Base-by-base conservation (phyloP, 2,797 vertebrate genomes). In the Presbytis comata region DNA sequence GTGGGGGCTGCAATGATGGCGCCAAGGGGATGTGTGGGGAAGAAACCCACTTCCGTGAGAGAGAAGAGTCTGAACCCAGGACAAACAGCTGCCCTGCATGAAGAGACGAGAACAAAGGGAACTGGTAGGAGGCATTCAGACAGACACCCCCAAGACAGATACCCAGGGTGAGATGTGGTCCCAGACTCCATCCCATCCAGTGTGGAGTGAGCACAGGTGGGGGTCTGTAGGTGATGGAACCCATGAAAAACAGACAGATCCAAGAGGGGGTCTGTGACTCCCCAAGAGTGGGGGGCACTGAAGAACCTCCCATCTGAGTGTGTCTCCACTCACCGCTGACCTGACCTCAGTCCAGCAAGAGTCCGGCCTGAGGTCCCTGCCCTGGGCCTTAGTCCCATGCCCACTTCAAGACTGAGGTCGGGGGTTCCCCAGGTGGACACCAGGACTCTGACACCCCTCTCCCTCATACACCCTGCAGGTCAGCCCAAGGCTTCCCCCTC, bases 401-500 rank as follows among this genome's bases (percentile, higher is more conserved):
- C 12, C 72, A 75, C 11, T 2, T 75, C 72, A 75, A 61, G 61
- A 61, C 30, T n/a, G 33, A 57, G 55, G 28, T 12, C 57, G 8
- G 11, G 19, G 24, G 11, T 6, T 36, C 21, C 6, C n/a, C 13
- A 3, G 10, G 6, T 2, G 19, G 13, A 33, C 0, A 3, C 22
- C 2, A 6, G 8, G 44, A 8, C 75, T 48, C 17, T 67, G 17
- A 59, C 22, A 5, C 3, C 19, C 8, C 39, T 41, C 0, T 6
- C 26, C 4, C 28, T 74, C 12, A 3, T 21, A 6, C 6, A 41
- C 33, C 17, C 1, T 28, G 0, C 44, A 96, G 95, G n/a, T 70
- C 72, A 85, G 26, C 86, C 86, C 57, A 76, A 39, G 13, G 12
- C 50, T 4, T 0, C 96, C 28, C 98, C 98, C 1, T n/a, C 24